A percentile compares a stretch with the other conserved stretches of the same genome.
These are phyloP conservation scores for Cinclus cinclus DNA, from an alignment of 2,113 vertebrate genomes.

Conservation along the genomic window DNA sequence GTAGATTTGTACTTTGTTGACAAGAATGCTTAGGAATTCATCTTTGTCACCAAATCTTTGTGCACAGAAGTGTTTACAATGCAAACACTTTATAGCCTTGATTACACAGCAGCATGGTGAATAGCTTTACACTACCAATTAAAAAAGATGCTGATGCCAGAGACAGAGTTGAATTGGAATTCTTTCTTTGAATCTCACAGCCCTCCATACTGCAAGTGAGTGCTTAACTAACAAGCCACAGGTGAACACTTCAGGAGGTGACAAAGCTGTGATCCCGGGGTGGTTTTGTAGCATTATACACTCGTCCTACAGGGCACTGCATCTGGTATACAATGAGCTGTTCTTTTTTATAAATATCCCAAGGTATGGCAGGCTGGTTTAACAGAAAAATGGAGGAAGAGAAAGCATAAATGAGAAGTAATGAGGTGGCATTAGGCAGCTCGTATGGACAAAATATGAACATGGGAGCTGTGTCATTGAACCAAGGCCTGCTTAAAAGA, in stretches of 20 bases:
- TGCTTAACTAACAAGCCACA: conserved; percentile 21
- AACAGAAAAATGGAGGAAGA: background rate
- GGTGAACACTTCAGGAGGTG: conserved; percentile 6
- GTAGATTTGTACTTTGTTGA: background rate
- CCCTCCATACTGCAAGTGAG: background rate
- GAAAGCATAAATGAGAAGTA: background rate
- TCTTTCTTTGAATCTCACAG: background rate
- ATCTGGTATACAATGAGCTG: conserved; percentile 34
- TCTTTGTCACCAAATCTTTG: background rate
- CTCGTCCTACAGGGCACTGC: background rate
- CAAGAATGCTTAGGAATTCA: background rate
- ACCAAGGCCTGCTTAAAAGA: background rate
- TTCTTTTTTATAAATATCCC: background rate
- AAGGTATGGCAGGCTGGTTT: background rate
- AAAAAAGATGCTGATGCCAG: conserved; percentile 7
- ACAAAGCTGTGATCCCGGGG: background rate
- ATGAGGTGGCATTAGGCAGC: background rate
- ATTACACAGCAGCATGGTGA: background rate
- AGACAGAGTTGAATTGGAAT: background rate
- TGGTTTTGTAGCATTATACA: background rate
- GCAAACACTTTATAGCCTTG: background rate
- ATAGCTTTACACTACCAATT: conserved; percentile 17
- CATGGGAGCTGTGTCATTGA: background rate
- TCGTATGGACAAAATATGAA: background rate
- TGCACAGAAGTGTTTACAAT: background rate